Evolutionary conservation across 2,888 invertebrate species (phyloP), one percentile per base, ranked within the genome.

Genomic region (Zelleria hepariella): DNA sequence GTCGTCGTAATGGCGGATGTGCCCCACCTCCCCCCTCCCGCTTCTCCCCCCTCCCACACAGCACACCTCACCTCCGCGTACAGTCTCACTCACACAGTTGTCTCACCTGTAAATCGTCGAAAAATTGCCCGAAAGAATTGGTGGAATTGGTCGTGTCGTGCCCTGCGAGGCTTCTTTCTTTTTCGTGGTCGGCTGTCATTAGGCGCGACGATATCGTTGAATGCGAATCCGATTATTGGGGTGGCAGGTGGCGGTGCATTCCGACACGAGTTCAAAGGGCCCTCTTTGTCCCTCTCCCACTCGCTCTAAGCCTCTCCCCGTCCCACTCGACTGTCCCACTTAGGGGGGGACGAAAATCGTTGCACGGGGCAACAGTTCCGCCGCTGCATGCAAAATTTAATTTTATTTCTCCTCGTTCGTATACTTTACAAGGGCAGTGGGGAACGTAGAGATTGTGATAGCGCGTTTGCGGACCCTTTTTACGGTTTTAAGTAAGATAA

Each of bases 351-450:
- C 57, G n/a, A 5, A 20, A 32, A 25, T 18, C n/a, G 53, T 20
- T 24, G 27, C 25, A 25, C 20, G 47, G 32, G n/a, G 69, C 74
- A 70, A 76, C 71, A 66, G 72, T 76, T 77, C 77, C 72, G 77
- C 70, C 74, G 77, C 25, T n/a, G 72, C 78, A 84, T 84, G 84
- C 81, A 86, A 86, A n/a, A 87, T 86, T 83, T 84, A 78, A 85
- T 82, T 76, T 82, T 83, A 82, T 80, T 85, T 80, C 83, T 82
- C 82, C 80, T 80, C 70, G 32, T 42, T n/a, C 63, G 69, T 10
- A 25, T 8, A 80, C 78, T 81, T 80, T 74, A 82, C 86, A 85
- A 86, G 86, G 86, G 82, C 85, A 87, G 78, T 81, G 75, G 80
- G 79, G 78, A 77, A 77, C 66, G 71, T 69, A n/a, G 74, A 75